Evolutionary conservation across 2,113 vertebrate species (phyloP).

Genomic region (Tachycineta bicolor): DNA sequence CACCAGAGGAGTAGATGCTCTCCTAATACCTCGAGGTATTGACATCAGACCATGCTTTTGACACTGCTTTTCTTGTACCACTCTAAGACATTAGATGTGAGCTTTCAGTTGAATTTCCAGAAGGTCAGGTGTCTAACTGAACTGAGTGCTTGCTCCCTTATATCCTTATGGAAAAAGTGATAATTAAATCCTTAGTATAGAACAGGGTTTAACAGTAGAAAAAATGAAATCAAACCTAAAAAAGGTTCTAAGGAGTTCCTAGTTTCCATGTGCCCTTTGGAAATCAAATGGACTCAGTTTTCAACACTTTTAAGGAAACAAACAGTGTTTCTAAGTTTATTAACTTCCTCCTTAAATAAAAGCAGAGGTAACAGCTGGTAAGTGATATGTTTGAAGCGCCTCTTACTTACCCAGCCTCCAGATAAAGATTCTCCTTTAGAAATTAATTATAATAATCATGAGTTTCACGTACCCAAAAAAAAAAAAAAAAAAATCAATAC

Average conservation of each 20-base stretch:
- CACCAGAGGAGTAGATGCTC: background rate
- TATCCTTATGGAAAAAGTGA: background rate
- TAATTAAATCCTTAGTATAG: background rate
- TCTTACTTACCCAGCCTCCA: background rate
- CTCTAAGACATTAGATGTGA: background rate
- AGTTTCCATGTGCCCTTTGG: background rate
- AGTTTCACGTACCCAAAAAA: background rate
- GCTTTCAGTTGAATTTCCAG: background rate
- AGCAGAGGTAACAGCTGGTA: background rate
- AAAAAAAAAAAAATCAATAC: background rate
- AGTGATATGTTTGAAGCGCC: background rate
- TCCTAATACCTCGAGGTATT: background rate
- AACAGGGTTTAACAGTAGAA: background rate
- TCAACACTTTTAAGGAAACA: background rate
- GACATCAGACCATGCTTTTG: background rate
- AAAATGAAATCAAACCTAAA: background rate
- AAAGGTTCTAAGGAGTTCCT: background rate
- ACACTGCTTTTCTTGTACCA: background rate
- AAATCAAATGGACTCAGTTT: background rate
- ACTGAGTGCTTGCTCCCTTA: background rate
- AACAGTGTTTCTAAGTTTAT: background rate
- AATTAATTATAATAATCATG: conserved; percentile 7
- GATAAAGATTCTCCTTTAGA: background rate
- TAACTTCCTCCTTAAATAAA: background rate
- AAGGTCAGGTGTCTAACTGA: background rate